Base-by-base conservation (phyloP, 2,888 invertebrate species). In the Nemotelus nigrinus region DNA sequence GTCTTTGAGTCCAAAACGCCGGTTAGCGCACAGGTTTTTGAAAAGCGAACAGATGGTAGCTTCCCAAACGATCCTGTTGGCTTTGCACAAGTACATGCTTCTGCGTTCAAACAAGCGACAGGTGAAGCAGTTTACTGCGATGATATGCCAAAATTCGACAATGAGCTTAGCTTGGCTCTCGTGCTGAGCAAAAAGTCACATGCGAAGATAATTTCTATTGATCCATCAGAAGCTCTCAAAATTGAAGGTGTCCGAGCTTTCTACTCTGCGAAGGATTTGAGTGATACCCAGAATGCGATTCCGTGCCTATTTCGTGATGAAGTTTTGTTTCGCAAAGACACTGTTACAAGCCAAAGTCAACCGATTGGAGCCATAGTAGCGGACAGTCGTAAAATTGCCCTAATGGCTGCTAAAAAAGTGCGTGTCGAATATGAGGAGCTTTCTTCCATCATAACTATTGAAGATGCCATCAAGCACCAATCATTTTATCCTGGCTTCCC, bases 91-190 rank as follows among this genome's bases (percentile, higher is more conserved):
- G 89, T 93, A 0, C 97, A 98, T 84, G 86, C 90, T 68, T 94
- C 97, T 6, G 96, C 95, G 0, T 90, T 90, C 65, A 96, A 97
- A 84, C 98, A 98, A 87, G 93, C 94, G 1, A 93, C 96, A 0
- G 95, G 97, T 2, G 97, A 98, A 89, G 97, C 98, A 0, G 88
- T 94, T 72, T 98, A 97, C 85, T 93, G 94, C 81, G 97, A 97
- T 84, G 98, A 98, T 84, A 93, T 96, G 82, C 96, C 96, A 0
- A 88, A 86, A 68, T 90, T 90, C 80, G 90, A 91, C 82, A 91
- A 92, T 68, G 97, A 98, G 85, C 87, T 97, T 2, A 95, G 94
- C 83, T 87, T 96, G 82, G 92, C 92, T 0, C 89, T 94, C 63
- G 96, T 98, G 0, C 83, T 93, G 0, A 96, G 96, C 82, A 92